Evolutionary conservation across 2,888 invertebrate genomes (phyloP), one percentile per base, ranked within the genome.

Genomic region (Arenicola marina): DNA sequence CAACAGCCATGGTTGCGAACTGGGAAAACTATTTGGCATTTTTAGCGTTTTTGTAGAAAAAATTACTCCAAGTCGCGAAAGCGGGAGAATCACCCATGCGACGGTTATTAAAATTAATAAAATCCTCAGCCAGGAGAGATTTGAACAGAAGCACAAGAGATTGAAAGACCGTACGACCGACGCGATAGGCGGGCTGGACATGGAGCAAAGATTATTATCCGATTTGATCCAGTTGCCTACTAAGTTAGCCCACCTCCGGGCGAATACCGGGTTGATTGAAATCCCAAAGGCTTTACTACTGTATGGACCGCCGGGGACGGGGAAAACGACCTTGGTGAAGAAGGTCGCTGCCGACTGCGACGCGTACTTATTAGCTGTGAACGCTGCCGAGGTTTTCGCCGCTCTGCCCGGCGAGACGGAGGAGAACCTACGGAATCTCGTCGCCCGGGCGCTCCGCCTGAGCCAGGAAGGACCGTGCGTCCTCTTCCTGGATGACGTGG

Each of bases 301-400:
- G 2, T 63, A 71, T 53, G 80, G 80, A 2, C 79, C 80, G 18
- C 75, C 79, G 43, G 80, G 80, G 1, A 76, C 76, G 67, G 79
- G 80, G 0, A 80, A 80, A 61, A 76, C 78, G 1, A 73, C 95
- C 91, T 78, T 95, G 85, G 59, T 95, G 92, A 76, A 90, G 84
- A 84, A 75, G 81, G 83, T 77, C 77, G 78, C 76, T 80, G 80
- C 69, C 77, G 83, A 74, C 38, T 79, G 83, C 69, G 72, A 75
- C n/a, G 85, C 86, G 62, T 85, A 85, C 62, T 76, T 87, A 18
- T 79, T 87, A 51, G 73, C 77, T 18, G 75, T 88, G 2, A 81
- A 82, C 56, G 83, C 85, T 1, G 77, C 85, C 0, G 84, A 86
- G 55, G 73, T 87, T 1, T 71, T 84, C 45, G 81, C 83, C n/a